These are phyloP conservation scores for Colletes gigas DNA, from an alignment of 1,140 invertebrate species.

Conservation along the genomic window DNA sequence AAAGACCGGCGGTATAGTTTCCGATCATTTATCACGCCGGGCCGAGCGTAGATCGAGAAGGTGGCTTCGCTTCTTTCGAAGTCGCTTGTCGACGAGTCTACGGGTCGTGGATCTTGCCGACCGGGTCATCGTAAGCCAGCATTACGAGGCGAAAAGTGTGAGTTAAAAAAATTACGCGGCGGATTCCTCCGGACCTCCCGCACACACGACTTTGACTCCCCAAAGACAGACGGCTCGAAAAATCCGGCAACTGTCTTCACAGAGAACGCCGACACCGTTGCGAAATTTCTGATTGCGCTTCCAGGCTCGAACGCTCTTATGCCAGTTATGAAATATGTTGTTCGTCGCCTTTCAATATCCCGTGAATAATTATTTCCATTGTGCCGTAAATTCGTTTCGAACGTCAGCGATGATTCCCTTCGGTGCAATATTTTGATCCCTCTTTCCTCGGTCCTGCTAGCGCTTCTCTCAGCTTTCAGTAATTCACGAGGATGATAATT, in stretches of 20 bases:
- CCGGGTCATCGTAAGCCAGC: slow-evolving; percentile 74
- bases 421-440: background rate
- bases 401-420: background rate
- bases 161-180: slow-evolving; percentile 75
- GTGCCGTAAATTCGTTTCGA: background rate
- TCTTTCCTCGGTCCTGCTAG: too few relatives aligned
- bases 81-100: slow-evolving; percentile 58
- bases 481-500: too few relatives aligned
- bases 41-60: slow-evolving; percentile 41
- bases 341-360: too few relatives aligned
- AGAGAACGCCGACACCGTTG: background rate
- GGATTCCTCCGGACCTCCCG: slow-evolving; percentile 75
- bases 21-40: slow-evolving; percentile 52
- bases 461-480: too few relatives aligned
- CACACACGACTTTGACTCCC: slow-evolving; percentile 44
- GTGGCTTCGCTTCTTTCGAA: slow-evolving; percentile 44
- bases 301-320: background rate
- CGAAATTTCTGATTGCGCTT: slow-evolving; percentile 5
- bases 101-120: slow-evolving; percentile 70
- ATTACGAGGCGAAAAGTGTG: slow-evolving; percentile 73
- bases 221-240: slow-evolving; percentile 31
- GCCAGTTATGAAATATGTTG: background rate
- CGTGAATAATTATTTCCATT: background rate
- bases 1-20: slow-evolving; percentile 19
- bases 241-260: slow-evolving; percentile 11